Conservation (phyloP, 2,113 vertebrate species). For the Hippopotamus amphibius region DNA sequence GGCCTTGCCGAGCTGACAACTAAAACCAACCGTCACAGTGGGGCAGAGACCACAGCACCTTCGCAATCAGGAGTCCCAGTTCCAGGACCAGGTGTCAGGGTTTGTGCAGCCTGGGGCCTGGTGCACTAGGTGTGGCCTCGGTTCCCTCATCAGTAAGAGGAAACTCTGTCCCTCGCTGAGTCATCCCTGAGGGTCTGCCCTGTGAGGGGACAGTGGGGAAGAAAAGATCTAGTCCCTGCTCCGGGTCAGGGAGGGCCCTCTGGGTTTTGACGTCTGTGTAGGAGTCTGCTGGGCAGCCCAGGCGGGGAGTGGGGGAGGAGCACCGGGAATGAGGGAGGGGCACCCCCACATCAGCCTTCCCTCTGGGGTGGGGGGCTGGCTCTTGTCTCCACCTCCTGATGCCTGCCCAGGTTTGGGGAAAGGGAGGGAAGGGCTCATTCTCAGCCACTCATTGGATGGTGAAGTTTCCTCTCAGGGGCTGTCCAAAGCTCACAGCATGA, state of each 20-base stretch:
- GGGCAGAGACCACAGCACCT: background rate
- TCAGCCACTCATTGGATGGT: background rate
- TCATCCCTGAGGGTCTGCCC: background rate
- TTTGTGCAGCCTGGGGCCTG: background rate
- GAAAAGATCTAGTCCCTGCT: background rate
- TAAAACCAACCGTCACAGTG: background rate
- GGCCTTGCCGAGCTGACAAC: accelerated
- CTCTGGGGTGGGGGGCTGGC: background rate
- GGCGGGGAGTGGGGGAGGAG: no score
- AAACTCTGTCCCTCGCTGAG: background rate
- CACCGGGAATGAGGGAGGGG: background rate
- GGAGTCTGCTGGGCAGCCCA: background rate
- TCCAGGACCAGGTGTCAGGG: background rate
- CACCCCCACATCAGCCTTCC: no score
- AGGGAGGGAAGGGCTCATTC: background rate
- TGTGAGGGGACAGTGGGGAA: background rate
- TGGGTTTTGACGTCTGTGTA: background rate
- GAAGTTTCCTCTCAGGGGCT: background rate
- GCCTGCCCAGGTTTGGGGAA: accelerated
- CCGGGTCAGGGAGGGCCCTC: background rate
- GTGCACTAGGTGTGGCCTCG: background rate
- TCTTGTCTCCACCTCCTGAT: background rate
- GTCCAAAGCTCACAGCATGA: background rate
- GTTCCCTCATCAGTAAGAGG: background rate
- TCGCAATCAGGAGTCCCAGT: background rate